phyloP scores from a whole-genome alignment of 2,113 vertebrate species.

The Limanda limanda region DNA sequence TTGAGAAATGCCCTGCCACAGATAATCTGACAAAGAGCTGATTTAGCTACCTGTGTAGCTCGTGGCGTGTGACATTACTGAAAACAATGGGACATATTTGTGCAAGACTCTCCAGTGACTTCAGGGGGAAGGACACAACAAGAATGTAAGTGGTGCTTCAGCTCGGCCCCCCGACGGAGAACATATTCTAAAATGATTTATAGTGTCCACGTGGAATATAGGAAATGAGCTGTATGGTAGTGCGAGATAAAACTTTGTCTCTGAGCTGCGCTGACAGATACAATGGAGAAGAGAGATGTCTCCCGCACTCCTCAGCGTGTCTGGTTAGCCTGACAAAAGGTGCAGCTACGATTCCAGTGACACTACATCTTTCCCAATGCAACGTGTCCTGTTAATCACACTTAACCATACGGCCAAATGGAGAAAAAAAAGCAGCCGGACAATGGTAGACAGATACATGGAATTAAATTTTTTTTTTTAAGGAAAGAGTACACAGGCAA shows the following conservation, averaged over 20 bases:
- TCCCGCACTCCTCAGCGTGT: constrained; percentile 31
- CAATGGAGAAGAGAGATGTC: constrained; percentile 52
- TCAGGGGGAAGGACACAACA: constrained; percentile 22
- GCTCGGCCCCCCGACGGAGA: constrained; percentile 22
- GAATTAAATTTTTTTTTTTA: constrained; percentile 12
- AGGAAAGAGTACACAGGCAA: constrained; percentile 19
- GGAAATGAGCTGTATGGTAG: constrained; percentile 53
- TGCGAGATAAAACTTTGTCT: constrained; percentile 61
- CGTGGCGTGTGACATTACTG: constrained; percentile 46
- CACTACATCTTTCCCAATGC: constrained; percentile 42
- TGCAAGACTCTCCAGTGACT: constrained; percentile 23
- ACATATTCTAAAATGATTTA: constrained; percentile 47
- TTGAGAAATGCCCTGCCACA: constrained; percentile 61
- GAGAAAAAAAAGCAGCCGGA: constrained; percentile 20
- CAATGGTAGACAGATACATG: constrained; percentile 50
- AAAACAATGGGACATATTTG: constrained; percentile 46
- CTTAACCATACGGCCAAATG: constrained; percentile 49
- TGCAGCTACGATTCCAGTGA: constrained; percentile 42
- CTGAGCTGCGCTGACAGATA: constrained; percentile 50
- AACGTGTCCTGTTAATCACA: constrained; percentile 70
- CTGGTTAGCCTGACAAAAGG: constrained; percentile 47
- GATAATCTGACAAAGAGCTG: constrained; percentile 62
- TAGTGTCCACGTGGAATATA: constrained; percentile 32
- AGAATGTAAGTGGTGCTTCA: constrained; percentile 24
- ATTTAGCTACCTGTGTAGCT: constrained; percentile 57